These are phyloP conservation scores for Acronicta psi DNA, from an alignment of 2,888 invertebrate species.

Conservation along the genomic window DNA sequence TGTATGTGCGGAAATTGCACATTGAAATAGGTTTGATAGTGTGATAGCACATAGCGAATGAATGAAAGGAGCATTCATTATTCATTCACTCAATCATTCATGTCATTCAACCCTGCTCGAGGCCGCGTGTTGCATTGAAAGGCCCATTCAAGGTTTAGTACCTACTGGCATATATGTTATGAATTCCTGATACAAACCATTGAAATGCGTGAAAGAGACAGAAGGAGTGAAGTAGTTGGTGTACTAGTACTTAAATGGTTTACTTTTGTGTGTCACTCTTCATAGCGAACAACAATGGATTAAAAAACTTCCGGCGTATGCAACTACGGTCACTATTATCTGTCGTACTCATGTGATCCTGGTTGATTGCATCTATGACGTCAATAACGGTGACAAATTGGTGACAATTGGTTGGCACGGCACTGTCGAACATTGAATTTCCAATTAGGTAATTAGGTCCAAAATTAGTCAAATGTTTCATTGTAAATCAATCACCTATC, in stretches of 20 bases:
- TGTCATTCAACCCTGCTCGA: constrained; percentile 69
- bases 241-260: constrained; percentile 1
- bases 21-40: constrained; percentile 40
- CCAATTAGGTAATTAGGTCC: constrained; percentile 19
- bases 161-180: constrained; percentile 51
- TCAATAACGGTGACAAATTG: constrained; percentile 33
- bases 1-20: constrained; percentile 18
- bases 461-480: constrained; percentile 25
- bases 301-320: constrained; percentile 64
- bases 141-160: constrained; percentile 70
- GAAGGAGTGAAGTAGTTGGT: constrained; percentile 28
- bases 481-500: constrained; percentile 6
- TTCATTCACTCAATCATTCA: constrained; percentile 62
- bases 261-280: constrained; percentile 58
- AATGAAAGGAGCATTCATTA: constrained; percentile 55
- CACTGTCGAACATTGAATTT: constrained; percentile 22
- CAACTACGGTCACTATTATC: constrained; percentile 41
- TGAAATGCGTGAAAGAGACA: constrained; percentile 48
- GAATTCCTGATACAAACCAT: constrained; percentile 54
- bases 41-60: constrained; percentile 49
- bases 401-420: constrained; percentile 35
- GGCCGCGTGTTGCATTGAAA: constrained; percentile 68
- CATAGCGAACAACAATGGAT: constrained; percentile 61
- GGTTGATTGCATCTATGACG: constrained; percentile 50
- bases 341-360: constrained; percentile 49